Conservation (phyloP, 2,888 invertebrate species). For the Halictus ligatus region DNA sequence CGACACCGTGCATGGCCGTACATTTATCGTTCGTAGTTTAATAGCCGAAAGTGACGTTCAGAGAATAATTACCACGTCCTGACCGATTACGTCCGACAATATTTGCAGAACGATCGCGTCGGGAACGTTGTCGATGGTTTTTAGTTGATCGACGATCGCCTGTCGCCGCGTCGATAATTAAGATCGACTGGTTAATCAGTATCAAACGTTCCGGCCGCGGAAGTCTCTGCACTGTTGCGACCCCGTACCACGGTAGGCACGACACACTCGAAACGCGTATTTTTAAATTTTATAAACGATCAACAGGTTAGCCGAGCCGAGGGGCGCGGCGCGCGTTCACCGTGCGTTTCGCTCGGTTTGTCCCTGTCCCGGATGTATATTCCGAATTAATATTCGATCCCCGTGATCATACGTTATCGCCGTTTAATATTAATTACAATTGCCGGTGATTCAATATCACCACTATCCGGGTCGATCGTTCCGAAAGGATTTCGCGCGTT, state of each 20-base stretch:
- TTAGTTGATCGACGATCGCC: constrained; percentile 5
- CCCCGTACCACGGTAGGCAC: too few species aligned
- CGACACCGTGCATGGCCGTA: too few species aligned
- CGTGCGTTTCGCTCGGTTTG: not conserved
- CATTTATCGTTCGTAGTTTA: not conserved
- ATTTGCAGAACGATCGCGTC: not conserved
- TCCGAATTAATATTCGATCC: constrained; percentile 41
- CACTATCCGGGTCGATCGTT: constrained; percentile 3
- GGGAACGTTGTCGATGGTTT: not conserved
- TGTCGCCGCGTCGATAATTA: constrained; percentile 44
- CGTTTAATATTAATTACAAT: constrained; percentile 44
- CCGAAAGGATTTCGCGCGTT: not conserved
- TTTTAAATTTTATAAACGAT: constrained; percentile 55
- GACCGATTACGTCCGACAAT: constrained; percentile 21
- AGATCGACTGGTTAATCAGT: constrained; percentile 47
- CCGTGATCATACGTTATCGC: constrained; percentile 32
- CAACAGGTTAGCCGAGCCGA: constrained; percentile 48
- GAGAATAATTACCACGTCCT: not conserved
- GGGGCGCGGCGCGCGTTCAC: constrained; percentile 19
- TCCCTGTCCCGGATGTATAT: not conserved
- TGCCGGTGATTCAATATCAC: not conserved
- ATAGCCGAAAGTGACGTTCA: constrained; percentile 1
- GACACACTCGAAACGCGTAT: constrained; percentile 3
- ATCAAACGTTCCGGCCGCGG: constrained; percentile 24
- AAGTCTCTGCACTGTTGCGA: not conserved